Conservation (phyloP, 2,888 invertebrate genomes). For the Tachina fera region DNA sequence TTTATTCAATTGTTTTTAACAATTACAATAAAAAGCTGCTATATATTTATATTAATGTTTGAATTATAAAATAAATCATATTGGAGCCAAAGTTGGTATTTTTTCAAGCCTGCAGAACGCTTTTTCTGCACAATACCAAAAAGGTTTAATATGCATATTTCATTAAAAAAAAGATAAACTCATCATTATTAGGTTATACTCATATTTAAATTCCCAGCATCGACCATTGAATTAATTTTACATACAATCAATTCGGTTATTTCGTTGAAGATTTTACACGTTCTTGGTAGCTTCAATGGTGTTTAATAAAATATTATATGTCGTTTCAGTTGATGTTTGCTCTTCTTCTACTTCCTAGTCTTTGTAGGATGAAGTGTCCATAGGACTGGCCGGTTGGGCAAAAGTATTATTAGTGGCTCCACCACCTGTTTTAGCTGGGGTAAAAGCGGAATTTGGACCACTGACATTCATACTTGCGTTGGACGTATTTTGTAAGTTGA, state of each 20-base stretch:
- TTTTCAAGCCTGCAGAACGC: slow-evolving; percentile 10
- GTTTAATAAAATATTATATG: slow-evolving; percentile 17
- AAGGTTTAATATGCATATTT: neutral
- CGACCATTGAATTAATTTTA: neutral
- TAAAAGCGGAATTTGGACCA: slow-evolving; percentile 81
- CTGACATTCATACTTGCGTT: slow-evolving; percentile 79
- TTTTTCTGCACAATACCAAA: slow-evolving; percentile 19
- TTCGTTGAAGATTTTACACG: neutral
- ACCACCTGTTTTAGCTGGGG: slow-evolving; percentile 79
- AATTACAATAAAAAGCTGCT: slow-evolving; percentile 8
- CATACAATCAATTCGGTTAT: neutral
- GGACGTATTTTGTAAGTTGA: slow-evolving; percentile 74
- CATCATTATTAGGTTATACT: slow-evolving; percentile 17
- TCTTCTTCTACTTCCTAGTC: slow-evolving; percentile 82
- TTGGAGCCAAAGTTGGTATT: neutral
- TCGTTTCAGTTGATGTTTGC: slow-evolving; percentile 15
- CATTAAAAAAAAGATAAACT: slow-evolving; percentile 10
- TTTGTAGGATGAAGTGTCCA: slow-evolving; percentile 88
- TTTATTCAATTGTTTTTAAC: slow-evolving; percentile 7
- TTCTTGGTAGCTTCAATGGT: slow-evolving; percentile 24
- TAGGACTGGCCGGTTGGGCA: slow-evolving; percentile 88
- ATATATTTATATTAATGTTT: neutral
- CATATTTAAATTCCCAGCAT: neutral
- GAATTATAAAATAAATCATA: neutral
- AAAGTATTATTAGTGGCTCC: slow-evolving; percentile 78